Evolutionary conservation across 2,113 vertebrate species (phyloP).

Genomic region (Pao palembangensis): DNA sequence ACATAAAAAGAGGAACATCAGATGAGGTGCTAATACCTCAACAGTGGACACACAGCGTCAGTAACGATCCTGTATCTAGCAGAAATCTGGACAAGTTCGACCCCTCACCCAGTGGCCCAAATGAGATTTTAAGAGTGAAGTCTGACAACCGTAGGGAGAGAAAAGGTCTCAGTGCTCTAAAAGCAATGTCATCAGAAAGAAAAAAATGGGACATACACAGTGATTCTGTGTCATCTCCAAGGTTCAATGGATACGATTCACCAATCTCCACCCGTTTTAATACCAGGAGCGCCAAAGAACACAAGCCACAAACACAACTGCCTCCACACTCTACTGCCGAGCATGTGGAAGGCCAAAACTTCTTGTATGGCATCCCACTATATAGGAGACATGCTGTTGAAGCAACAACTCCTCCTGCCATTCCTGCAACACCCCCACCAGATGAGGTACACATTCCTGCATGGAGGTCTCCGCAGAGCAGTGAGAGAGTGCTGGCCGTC

Average conservation of each 20-base stretch:
- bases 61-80: not conserved
- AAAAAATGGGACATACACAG: slow-evolving; percentile 41
- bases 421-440: slow-evolving; percentile 27
- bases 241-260: slow-evolving; percentile 1
- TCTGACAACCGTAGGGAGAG: slow-evolving; percentile 6
- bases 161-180: slow-evolving; percentile 58
- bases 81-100: slow-evolving; percentile 16
- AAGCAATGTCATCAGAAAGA: slow-evolving; percentile 49
- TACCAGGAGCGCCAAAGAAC: not conserved
- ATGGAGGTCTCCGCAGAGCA: slow-evolving; percentile 37
- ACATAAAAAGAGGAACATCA: not conserved
- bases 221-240: not conserved
- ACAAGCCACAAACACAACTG: slow-evolving; percentile 2
- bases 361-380: slow-evolving; percentile 15
- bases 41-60: slow-evolving; percentile 18
- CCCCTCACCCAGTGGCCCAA: slow-evolving; percentile 5
- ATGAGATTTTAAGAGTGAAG: not conserved
- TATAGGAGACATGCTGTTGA: slow-evolving; percentile 37
- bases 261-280: slow-evolving; percentile 4
- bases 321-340: slow-evolving; percentile 4
- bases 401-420: slow-evolving; percentile 28
- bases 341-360: slow-evolving; percentile 10
- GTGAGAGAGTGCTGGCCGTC: slow-evolving; percentile 1
- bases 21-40: slow-evolving; percentile 8
- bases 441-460: slow-evolving; percentile 12